Conservation (phyloP, 2,113 vertebrate species). For the Piprites chloris region DNA sequence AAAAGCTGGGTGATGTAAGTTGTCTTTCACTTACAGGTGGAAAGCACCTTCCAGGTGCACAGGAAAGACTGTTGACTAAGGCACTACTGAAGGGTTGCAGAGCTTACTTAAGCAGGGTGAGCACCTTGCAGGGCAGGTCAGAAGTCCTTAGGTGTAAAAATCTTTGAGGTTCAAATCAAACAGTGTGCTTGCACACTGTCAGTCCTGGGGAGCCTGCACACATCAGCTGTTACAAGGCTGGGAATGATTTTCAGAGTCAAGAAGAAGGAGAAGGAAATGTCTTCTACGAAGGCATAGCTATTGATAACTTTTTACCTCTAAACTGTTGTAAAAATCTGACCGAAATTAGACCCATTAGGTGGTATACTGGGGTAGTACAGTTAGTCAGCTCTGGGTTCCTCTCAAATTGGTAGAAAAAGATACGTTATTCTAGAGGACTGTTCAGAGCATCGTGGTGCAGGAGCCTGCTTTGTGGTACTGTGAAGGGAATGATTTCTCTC, state of each 20-base stretch:
- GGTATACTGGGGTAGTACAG: background rate
- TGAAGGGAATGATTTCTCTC: background rate
- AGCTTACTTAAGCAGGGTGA: background rate
- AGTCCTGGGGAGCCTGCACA: background rate
- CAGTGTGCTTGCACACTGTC: background rate
- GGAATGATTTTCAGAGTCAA: background rate
- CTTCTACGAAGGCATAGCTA: background rate
- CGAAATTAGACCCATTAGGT: background rate
- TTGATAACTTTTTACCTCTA: background rate
- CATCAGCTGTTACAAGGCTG: background rate
- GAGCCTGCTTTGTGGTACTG: background rate
- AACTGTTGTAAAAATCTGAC: background rate
- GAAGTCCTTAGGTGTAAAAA: background rate
- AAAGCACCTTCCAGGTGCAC: background rate
- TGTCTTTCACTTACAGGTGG: background rate
- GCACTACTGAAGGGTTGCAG: background rate
- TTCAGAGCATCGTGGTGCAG: background rate
- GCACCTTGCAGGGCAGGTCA: background rate
- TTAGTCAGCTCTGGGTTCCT: background rate
- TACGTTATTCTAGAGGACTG: background rate
- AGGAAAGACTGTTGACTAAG: background rate
- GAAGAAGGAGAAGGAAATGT: background rate
- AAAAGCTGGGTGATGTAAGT: background rate
- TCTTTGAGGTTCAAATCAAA: constrained; percentile 29
- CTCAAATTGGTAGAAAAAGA: background rate